Base-by-base conservation (phyloP, 2,113 vertebrate genomes). In the Cyprinus carpio region DNA sequence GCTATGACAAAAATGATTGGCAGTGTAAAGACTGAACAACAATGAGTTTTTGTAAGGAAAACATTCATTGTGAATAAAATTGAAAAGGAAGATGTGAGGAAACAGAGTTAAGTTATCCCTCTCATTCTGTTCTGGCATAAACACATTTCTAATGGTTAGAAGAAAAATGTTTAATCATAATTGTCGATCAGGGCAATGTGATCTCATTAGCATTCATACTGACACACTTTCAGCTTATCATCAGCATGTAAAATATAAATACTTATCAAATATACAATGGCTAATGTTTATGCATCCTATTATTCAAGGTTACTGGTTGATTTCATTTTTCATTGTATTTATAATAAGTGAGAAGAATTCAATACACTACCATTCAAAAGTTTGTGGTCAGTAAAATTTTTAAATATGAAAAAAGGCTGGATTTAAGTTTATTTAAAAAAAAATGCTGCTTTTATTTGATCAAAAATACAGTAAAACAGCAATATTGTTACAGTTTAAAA, bases 51-150 rank as follows among this genome's bases (percentile, higher is more conserved):
- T 10, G 20, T 56, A 13, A 58, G 43, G 25, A 60, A 80, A 27
- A 18, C 15, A 80, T 46, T 46, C 5, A 80, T 64, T 25, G 64
- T 64, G 34, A 80, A 80, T 25, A 23, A 64, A 43, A 43, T 27
- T 46, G 29, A 60, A 80, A 43, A 8, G 34, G 4, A 78, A 78
- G 76, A 60, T 34, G 34, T 58, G 49, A 60, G 76, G 54, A 78
- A 37, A 23, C 15, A 31, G 9, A 29, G 29, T 34, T 67, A 29
- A 31, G 64, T 31, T 34, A 34, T 67, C 27, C 16, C 7, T 20
- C 64, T 65, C 62, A 65, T 6, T 58, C 23, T n/a, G 8, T n/a
- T 58, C 7, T 58, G 51, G 15, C 51, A 54, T 18, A 16, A 54
- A 18, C 51, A 51, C 49, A 54, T 54, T 18, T 31, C 9, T 23